Percentiles rank a stretch among this genome's conserved stretches.
phyloP scores from a whole-genome alignment of 2,888 invertebrate genomes.

The Cetonia aurata region DNA sequence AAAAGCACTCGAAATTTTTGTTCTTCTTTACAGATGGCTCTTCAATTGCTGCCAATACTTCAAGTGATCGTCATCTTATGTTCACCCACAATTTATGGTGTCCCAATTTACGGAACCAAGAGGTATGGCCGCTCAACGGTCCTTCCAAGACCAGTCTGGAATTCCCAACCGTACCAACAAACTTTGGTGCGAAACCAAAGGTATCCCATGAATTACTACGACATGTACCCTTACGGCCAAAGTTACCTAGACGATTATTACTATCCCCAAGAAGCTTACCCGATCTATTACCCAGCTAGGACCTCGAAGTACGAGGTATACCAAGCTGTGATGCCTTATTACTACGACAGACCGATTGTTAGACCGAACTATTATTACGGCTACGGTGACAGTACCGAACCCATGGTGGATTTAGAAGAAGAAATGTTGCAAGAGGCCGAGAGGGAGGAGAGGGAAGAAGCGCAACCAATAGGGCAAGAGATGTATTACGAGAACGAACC shows the following conservation, averaged over 20 bases:
- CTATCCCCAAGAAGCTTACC: constrained; percentile 61
- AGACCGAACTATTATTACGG: constrained; percentile 64
- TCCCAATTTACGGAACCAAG: constrained; percentile 65
- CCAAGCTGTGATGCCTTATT: constrained; percentile 66
- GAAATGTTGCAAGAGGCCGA: constrained; percentile 74
- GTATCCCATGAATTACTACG: constrained; percentile 67
- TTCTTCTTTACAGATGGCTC: constrained; percentile 58
- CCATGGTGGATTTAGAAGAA: constrained; percentile 71
- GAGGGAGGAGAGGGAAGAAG: constrained; percentile 69
- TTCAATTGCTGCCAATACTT: constrained; percentile 58
- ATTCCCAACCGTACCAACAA: constrained; percentile 57
- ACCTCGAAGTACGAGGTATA: constrained; percentile 67
- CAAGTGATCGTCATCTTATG: constrained; percentile 60
- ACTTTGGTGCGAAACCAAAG: constrained; percentile 61
- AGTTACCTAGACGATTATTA: constrained; percentile 70
- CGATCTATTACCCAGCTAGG: constrained; percentile 65
- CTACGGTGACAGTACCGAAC: constrained; percentile 66
- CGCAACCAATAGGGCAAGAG: constrained; percentile 76
- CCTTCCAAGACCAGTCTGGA: constrained; percentile 47
- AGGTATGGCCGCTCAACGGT: constrained; percentile 60
- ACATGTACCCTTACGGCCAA: constrained; percentile 68
- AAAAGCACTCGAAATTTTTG: too few relatives aligned
- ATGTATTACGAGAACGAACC: constrained; percentile 74
- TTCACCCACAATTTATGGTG: constrained; percentile 56
- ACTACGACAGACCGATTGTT: constrained; percentile 63